Percentiles rank a stretch among this genome's conserved stretches.
Conservation (phyloP, 2,888 invertebrate species). For the Prosapia bicincta region DNA sequence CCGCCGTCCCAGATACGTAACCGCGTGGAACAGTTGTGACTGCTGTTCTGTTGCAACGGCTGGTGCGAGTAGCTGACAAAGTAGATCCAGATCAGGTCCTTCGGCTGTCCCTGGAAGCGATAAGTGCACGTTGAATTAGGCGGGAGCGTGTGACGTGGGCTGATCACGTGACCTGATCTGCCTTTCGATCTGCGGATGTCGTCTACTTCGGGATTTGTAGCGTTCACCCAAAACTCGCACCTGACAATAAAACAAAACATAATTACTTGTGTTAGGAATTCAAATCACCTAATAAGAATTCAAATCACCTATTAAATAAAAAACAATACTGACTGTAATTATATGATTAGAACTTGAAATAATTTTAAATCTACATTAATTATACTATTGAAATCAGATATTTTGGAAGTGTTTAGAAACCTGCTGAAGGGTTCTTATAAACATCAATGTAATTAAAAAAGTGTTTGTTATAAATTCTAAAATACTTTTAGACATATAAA, state of each 20-base stretch:
- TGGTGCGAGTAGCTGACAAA: conserved; percentile 82
- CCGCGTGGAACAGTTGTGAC: conserved; percentile 59
- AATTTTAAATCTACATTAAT: too few species aligned
- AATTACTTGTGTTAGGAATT: too few species aligned
- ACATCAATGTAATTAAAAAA: too few species aligned
- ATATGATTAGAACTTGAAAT: too few species aligned
- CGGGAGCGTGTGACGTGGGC: conserved; percentile 79
- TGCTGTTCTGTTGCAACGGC: conserved; percentile 50
- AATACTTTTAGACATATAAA: too few species aligned
- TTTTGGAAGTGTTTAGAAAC: too few species aligned
- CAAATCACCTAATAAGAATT: too few species aligned
- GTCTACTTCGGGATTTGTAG: conserved; percentile 62
- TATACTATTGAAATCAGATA: too few species aligned
- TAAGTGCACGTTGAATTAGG: conserved; percentile 85
- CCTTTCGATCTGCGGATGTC: conserved; percentile 51
- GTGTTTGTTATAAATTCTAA: too few species aligned
- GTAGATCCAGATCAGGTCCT: conserved; percentile 82
- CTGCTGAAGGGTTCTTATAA: too few species aligned
- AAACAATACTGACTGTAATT: too few species aligned
- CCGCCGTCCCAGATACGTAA: conserved; percentile 73
- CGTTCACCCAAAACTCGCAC: conserved; percentile 75
- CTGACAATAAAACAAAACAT: conserved; percentile 43
- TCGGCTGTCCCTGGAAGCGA: conserved; percentile 73
- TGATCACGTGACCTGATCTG: conserved; percentile 68
- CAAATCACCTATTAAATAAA: too few species aligned